Evolutionary conservation across 1,140 invertebrate genomes (phyloP), one percentile per base, ranked within the genome.

Genomic region (Hycleus cichorii): DNA sequence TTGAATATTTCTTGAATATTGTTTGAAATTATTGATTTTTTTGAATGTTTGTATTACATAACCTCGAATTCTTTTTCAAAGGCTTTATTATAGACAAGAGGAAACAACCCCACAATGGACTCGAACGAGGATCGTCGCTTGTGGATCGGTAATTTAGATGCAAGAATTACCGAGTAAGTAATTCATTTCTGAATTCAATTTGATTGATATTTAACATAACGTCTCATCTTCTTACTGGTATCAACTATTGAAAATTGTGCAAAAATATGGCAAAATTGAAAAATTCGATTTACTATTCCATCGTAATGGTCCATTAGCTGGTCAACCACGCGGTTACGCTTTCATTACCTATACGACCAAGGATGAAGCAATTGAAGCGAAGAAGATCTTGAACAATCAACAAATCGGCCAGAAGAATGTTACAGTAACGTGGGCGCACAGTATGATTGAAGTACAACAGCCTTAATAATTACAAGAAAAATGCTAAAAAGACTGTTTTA

Each of bases 251-350:
- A 95, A 95, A 90, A 82, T 95, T 74, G 80, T 93, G 77, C 90
- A 94, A 85, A 88, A 90, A 81, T 87, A 90, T 85, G 93, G 93
- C 72, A 78, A 81, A 64, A 88, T 95, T 68, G 88, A 91, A 78
- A 93, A 94, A 82, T 95, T 95, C 80, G 92, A 96, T 76, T 86
- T 95, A 75, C 82, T 96, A 50, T 95, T 93, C 74, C 91, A 95
- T 74, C 91, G 91, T 63, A 84, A 83, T 58, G 93, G 93, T 52
- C 89, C 91, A 48, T 83, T 90, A 67, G 84, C 85, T 67, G 93
- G 92, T 44, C 89, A 91, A 72, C 89, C 93, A 0, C 77, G 91
- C 62, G 93, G 93, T n/a, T 96, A 95, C 74, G 92, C 91, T 38
- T 96, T 96, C 76, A 89, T 93, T 25, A 95, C 91, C 0, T 96